Base-by-base conservation (phyloP, 1,140 invertebrate genomes). In the Lepidurus packardi region DNA sequence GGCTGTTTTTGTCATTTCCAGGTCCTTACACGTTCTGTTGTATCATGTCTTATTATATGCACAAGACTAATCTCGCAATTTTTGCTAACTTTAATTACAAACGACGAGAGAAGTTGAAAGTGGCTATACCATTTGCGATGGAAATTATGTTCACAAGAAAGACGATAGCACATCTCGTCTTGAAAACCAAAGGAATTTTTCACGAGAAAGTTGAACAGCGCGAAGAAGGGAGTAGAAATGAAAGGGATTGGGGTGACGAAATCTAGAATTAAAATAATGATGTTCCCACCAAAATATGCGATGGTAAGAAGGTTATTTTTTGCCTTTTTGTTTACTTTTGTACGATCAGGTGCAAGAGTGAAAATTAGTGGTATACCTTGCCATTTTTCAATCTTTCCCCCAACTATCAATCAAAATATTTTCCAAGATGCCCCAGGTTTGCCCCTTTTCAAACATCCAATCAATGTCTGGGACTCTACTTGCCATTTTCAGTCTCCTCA, bases 281-380 rank as follows among this genome's bases (percentile, higher is more conserved):
- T 34, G 34, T 34, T 34, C 34, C 34, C 34, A 34, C 34, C 34
- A 34, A 34, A 34, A 34, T 34, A 34, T 34, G 34, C 34, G 34
- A 34, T 34, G 34, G 34, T 34, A 34, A 34, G 34, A 34, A 34
- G 34, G 7, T 65, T 65, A 9, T 65, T 65, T 65, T 65, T 65
- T 65, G 53, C 53, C 53, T 65, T 65, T 47, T 65, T 65, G 53
- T 16, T 13, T n/a, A 16, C 21, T 65, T 65, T 65, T 65, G 53
- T 65, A 65, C 53, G 53, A 65, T 65, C 53, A 65, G 53, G 53
- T 65, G 53, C 53, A 21, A 65, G 53, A 65, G 53, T 65, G 53
- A 65, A 65, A 65, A 65, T n/a, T 13, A 65, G 13, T 65, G 13
- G 47, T 13, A n/a, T 65, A 65, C 8, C 21, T 65, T 13, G 21